phyloP scores from a whole-genome alignment of 2,113 vertebrate species.

The Rhinichthys klamathensis region DNA sequence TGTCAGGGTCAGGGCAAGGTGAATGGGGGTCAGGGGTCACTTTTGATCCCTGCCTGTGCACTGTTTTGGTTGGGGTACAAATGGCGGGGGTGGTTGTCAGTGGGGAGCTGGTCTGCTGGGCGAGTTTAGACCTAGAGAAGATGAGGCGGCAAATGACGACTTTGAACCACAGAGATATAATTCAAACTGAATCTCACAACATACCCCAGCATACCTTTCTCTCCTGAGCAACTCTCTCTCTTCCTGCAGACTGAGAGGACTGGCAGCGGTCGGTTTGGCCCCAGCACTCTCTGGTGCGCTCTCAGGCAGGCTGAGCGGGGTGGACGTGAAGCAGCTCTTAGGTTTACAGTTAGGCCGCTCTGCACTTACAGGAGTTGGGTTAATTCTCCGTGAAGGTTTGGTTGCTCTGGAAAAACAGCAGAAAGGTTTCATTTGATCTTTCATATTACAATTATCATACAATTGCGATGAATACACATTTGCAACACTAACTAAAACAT shows the following conservation, averaged over 20 bases:
- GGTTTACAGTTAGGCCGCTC: conserved; percentile 90
- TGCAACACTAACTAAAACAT: neutral
- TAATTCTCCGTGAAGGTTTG: conserved; percentile 94
- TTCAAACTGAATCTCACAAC: neutral
- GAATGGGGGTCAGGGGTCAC: conserved; percentile 77
- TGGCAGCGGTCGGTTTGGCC: conserved; percentile 59
- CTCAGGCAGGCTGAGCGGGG: conserved; percentile 81
- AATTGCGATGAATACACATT: neutral
- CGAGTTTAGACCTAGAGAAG: conserved; percentile 82
- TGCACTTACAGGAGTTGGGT: conserved; percentile 92
- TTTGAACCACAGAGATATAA: neutral
- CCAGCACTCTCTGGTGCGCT: conserved; percentile 72
- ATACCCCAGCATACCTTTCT: conserved; percentile 80
- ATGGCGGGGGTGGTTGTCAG: conserved; percentile 71
- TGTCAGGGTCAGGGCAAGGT: conserved; percentile 77
- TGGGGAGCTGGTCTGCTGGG: conserved; percentile 77
- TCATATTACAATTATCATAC: neutral
- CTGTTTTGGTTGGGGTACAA: conserved; percentile 76
- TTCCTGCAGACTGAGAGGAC: conserved; percentile 82
- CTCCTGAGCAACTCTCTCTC: conserved; percentile 93
- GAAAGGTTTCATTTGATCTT: neutral
- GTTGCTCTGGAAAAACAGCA: conserved; percentile 74
- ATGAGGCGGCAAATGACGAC: neutral
- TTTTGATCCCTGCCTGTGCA: conserved; percentile 66
- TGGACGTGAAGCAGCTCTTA: conserved; percentile 96